phyloP scores from a whole-genome alignment of 2,888 invertebrate genomes.

The Polylopha cassiicola region DNA sequence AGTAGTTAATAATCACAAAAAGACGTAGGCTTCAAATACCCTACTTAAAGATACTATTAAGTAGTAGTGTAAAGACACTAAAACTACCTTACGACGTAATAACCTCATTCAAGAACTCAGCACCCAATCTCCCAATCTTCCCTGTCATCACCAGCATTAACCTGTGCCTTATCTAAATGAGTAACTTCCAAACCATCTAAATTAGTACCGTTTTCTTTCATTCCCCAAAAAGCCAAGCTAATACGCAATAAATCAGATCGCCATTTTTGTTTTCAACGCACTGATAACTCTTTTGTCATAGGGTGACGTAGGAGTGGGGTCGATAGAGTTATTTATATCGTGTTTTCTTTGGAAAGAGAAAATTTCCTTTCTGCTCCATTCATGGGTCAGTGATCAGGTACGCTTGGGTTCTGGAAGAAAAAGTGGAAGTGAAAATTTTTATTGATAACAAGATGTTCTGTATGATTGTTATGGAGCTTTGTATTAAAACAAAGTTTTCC shows the following conservation, averaged over 20 bases:
- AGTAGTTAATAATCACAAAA: too few species aligned
- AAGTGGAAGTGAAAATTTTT: slow-evolving; percentile 32
- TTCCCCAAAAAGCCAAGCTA: slow-evolving; percentile 44
- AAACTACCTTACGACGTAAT: too few species aligned
- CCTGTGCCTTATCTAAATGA: too few species aligned
- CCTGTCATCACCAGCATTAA: too few species aligned
- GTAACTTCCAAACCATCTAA: too few species aligned
- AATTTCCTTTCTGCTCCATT: slow-evolving; percentile 76
- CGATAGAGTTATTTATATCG: slow-evolving; percentile 77
- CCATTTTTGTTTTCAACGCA: slow-evolving; percentile 78
- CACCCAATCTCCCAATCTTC: too few species aligned
- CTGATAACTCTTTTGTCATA: slow-evolving; percentile 78
- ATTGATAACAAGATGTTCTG: neutral
- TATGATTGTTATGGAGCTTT: neutral
- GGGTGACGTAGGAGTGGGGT: slow-evolving; percentile 72
- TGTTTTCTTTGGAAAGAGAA: slow-evolving; percentile 73
- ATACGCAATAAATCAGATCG: slow-evolving; percentile 70
- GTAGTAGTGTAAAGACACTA: too few species aligned
- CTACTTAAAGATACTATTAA: too few species aligned
- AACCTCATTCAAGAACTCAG: too few species aligned
- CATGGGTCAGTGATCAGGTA: slow-evolving; percentile 76
- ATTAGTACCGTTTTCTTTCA: slow-evolving; percentile 12
- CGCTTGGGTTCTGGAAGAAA: slow-evolving; percentile 36
- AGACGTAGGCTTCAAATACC: too few species aligned
- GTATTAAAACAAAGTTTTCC: too few species aligned